Evolutionary conservation across 2,888 invertebrate genomes (phyloP).

Genomic region (Phyllotreta striolata): DNA sequence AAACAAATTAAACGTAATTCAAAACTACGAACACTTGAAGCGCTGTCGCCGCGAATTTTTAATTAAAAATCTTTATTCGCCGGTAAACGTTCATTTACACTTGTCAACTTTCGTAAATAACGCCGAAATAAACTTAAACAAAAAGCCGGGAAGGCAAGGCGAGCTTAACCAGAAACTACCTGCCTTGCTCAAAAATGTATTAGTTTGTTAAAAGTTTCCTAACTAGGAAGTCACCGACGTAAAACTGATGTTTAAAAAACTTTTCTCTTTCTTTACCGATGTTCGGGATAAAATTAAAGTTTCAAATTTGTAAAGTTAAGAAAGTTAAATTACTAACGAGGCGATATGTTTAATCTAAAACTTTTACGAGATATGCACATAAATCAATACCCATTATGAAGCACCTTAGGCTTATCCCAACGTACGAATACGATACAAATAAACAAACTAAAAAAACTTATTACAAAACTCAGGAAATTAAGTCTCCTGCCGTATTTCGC

Average conservation of each 20-base stretch:
- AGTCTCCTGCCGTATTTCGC: too few relatives aligned
- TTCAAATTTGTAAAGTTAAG: constrained; percentile 4
- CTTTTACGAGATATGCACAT: too few relatives aligned
- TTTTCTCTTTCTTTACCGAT: constrained; percentile 3
- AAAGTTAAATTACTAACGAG: too few relatives aligned
- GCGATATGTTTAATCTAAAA: too few relatives aligned
- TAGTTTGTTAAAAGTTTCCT: constrained; percentile 7
- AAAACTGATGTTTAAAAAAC: constrained; percentile 10
- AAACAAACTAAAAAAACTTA: too few relatives aligned
- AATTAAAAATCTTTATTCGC: constrained; percentile 11
- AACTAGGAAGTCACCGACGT: constrained; percentile 9
- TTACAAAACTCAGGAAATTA: too few relatives aligned
- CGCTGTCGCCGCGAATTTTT: background rate
- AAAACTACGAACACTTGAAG: background rate
- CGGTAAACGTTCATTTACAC: constrained; percentile 4
- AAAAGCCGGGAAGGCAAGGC: constrained; percentile 1
- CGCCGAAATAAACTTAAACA: constrained; percentile 9
- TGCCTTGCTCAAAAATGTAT: constrained; percentile 4
- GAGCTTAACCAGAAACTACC: constrained; percentile 4
- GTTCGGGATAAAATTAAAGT: constrained; percentile 1
- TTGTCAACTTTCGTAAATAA: constrained; percentile 9
- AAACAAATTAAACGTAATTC: too few relatives aligned
- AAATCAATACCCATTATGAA: too few relatives aligned
- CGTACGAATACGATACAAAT: too few relatives aligned
- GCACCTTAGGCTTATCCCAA: too few relatives aligned